Conservation (phyloP, 1,140 invertebrate species). For the Scaptodrosophila lebanonensis region DNA sequence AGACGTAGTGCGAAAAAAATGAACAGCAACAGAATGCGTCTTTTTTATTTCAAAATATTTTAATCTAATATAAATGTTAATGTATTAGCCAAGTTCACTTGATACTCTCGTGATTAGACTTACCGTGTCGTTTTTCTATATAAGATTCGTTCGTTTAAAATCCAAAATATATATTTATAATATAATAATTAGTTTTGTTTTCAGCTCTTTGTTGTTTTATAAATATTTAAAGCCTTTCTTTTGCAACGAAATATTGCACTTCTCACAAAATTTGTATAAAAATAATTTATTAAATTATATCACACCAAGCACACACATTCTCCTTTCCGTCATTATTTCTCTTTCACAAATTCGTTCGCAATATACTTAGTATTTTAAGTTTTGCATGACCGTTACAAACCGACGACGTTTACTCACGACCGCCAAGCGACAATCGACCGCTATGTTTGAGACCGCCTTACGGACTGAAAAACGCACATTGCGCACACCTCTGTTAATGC, state of each 20-base stretch:
- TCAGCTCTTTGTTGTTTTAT: no score
- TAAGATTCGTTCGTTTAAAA: constrained; percentile 20
- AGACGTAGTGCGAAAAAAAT: no score
- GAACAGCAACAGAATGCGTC: constrained; percentile 1
- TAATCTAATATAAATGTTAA: constrained; percentile 2
- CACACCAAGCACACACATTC: constrained; percentile 29
- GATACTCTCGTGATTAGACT: constrained; percentile 2
- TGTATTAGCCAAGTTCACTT: background rate
- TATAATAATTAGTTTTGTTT: no score
- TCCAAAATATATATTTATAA: constrained; percentile 21
- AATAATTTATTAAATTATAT: constrained; percentile 13
- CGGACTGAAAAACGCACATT: constrained; percentile 37
- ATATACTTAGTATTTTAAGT: constrained; percentile 8
- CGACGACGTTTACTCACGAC: constrained; percentile 4
- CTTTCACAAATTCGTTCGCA: background rate
- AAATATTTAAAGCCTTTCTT: constrained; percentile 13
- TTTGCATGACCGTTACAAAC: constrained; percentile 20
- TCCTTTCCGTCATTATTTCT: constrained; percentile 28
- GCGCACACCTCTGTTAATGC: background rate
- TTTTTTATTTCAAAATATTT: constrained; percentile 10
- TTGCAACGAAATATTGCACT: constrained; percentile 10
- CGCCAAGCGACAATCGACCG: constrained; percentile 29
- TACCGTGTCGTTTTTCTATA: constrained; percentile 29
- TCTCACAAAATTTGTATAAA: constrained; percentile 4
- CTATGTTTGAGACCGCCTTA: constrained; percentile 50